phyloP scores from a whole-genome alignment of 2,113 vertebrate species.

The Lampris incognitus region DNA sequence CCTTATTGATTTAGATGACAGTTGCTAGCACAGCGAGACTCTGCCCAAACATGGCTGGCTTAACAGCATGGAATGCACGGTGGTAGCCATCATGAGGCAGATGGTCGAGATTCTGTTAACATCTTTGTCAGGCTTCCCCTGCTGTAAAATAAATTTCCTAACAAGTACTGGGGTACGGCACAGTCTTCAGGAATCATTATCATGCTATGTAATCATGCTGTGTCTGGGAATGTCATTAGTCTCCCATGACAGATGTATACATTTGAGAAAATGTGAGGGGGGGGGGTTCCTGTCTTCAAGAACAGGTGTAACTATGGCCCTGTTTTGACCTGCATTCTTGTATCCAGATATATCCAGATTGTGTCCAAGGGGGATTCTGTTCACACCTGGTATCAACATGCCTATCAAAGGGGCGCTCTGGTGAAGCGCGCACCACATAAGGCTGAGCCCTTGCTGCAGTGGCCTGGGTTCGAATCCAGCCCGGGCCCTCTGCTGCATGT shows the following conservation, averaged over 20 bases:
- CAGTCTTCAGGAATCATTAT: constrained; percentile 66
- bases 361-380: too few species aligned
- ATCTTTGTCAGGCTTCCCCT: constrained; percentile 67
- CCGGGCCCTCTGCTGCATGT: too few species aligned
- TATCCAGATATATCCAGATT: too few species aligned
- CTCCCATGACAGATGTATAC: constrained; percentile 34
- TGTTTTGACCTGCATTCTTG: too few species aligned
- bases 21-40: constrained; percentile 39
- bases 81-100: constrained; percentile 53
- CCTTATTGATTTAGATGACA: constrained; percentile 30
- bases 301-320: constrained; percentile 48
- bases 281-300: constrained; percentile 27
- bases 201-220: constrained; percentile 61
- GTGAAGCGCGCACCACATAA: too few species aligned
- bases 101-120: constrained; percentile 71
- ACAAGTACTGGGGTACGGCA: constrained; percentile 46
- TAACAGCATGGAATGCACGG: constrained; percentile 17
- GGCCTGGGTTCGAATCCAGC: too few species aligned
- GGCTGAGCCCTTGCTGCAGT: too few species aligned
- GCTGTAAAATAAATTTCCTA: constrained; percentile 69
- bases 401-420: too few species aligned
- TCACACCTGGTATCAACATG: too few species aligned
- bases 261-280: constrained; percentile 28
- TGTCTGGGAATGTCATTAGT: constrained; percentile 65
- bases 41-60: constrained; percentile 30